Percentiles rank a stretch among this genome's conserved stretches.
Evolutionary conservation across 2,888 invertebrate species (phyloP).

Genomic region (Geotrupes spiniger): DNA sequence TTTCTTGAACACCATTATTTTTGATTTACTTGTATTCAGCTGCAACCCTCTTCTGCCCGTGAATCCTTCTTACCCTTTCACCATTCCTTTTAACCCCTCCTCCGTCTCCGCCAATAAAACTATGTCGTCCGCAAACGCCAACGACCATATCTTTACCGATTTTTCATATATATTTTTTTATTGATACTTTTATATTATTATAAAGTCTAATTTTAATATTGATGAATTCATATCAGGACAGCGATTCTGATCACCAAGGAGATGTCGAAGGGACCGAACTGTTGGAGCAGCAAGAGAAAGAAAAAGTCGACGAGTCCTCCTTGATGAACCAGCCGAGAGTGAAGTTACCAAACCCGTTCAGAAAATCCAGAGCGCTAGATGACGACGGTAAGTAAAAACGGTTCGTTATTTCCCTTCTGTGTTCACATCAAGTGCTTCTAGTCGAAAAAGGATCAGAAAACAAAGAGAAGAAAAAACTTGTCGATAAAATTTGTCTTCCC

Average conservation of each 20-base stretch:
- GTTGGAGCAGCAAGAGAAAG: slow-evolving; percentile 38
- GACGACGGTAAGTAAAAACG: slow-evolving; percentile 33
- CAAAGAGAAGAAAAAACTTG: slow-evolving; percentile 51
- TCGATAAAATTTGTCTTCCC: slow-evolving; percentile 63
- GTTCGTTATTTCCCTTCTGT: background rate
- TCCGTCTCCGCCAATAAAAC: no score
- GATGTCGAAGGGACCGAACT: slow-evolving; percentile 48
- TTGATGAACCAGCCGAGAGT: slow-evolving; percentile 45
- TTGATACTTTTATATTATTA: no score
- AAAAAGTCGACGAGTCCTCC: slow-evolving; percentile 41
- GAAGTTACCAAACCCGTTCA: slow-evolving; percentile 58
- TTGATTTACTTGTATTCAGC: no score
- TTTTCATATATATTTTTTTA: no score
- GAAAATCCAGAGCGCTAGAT: slow-evolving; percentile 49
- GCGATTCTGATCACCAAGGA: slow-evolving; percentile 51
- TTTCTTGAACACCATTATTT: no score
- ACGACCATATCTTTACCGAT: no score
- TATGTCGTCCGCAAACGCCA: no score
- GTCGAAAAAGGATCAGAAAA: slow-evolving; percentile 39
- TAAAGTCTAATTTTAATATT: no score
- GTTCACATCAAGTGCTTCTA: slow-evolving; percentile 18
- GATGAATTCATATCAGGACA: no score
- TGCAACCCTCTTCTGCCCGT: no score
- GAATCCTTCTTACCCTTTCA: no score
- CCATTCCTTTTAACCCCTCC: no score